Conservation (phyloP, 2,797 vertebrate genomes). For the Chromis chromis region DNA sequence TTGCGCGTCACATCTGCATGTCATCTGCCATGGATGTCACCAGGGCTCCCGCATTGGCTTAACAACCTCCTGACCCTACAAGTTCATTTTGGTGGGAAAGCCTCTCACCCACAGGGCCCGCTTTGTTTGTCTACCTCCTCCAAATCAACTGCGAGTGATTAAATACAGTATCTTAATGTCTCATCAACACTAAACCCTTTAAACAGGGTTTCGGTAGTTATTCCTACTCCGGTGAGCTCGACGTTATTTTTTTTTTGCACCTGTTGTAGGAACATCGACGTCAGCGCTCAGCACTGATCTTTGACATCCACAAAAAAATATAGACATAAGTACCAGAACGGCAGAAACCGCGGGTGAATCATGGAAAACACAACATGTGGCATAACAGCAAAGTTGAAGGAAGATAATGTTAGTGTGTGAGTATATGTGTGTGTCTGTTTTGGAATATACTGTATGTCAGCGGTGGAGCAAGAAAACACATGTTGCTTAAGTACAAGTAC, state of each 20-base stretch:
- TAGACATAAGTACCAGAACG: constrained; percentile 43
- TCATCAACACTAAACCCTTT: constrained; percentile 4
- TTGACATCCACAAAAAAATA: constrained; percentile 66
- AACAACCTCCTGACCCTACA: constrained; percentile 35
- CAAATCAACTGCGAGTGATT: not conserved
- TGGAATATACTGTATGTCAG: not conserved
- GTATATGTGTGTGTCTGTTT: constrained; percentile 24
- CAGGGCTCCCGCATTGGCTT: constrained; percentile 21
- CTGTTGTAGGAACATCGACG: constrained; percentile 32
- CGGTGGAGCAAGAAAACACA: no score
- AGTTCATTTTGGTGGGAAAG: constrained; percentile 32
- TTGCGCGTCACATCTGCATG: constrained; percentile 54
- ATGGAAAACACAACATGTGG: constrained; percentile 50
- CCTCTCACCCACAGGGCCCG: constrained; percentile 25
- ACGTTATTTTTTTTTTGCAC: constrained; percentile 32
- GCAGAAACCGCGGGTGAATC: constrained; percentile 52
- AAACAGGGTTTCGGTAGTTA: not conserved
- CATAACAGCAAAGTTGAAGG: constrained; percentile 41
- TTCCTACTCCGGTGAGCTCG: not conserved
- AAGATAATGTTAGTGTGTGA: constrained; percentile 43
- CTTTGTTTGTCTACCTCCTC: constrained; percentile 10
- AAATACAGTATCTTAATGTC: not conserved
- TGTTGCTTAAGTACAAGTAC: no score
- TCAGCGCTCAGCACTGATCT: constrained; percentile 51
- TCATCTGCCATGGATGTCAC: constrained; percentile 31